phyloP scores from a whole-genome alignment of 2,113 vertebrate species.

The Monarcha castaneiventris region DNA sequence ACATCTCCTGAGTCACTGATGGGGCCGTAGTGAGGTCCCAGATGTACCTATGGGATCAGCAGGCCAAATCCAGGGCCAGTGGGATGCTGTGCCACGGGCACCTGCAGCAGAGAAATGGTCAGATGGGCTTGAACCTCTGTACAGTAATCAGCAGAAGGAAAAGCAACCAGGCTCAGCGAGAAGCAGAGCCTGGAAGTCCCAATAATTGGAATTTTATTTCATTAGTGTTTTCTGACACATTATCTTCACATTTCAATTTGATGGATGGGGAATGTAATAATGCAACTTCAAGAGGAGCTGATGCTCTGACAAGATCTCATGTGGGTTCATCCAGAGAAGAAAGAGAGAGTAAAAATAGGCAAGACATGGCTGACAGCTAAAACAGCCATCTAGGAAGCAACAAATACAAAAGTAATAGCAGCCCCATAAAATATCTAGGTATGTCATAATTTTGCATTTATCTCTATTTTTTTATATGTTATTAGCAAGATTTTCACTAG shows the following conservation, averaged over 20 bases:
- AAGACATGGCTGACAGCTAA: neutral
- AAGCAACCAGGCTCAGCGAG: neutral
- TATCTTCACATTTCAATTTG: neutral
- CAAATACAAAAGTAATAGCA: neutral
- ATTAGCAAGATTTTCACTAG: neutral
- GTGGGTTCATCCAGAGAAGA: neutral
- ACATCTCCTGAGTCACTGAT: fast-evolving
- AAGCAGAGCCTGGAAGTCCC: neutral
- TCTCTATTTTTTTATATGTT: neutral
- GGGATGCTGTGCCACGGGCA: neutral
- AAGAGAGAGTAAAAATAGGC: neutral
- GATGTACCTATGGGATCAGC: fast-evolving
- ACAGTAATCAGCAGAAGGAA: neutral
- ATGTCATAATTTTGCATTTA: neutral
- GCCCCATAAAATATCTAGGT: neutral
- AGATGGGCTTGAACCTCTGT: neutral
- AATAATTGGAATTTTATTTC: neutral
- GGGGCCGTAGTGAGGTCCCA: fast-evolving
- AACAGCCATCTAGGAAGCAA: neutral
- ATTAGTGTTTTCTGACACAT: neutral
- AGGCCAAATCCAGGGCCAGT: neutral
- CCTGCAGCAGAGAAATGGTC: neutral
- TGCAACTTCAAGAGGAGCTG: neutral
- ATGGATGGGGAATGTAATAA: neutral
- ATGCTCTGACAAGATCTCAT: neutral